Base-by-base conservation (phyloP, 2,797 vertebrate genomes). In the Strix occidentalis region DNA sequence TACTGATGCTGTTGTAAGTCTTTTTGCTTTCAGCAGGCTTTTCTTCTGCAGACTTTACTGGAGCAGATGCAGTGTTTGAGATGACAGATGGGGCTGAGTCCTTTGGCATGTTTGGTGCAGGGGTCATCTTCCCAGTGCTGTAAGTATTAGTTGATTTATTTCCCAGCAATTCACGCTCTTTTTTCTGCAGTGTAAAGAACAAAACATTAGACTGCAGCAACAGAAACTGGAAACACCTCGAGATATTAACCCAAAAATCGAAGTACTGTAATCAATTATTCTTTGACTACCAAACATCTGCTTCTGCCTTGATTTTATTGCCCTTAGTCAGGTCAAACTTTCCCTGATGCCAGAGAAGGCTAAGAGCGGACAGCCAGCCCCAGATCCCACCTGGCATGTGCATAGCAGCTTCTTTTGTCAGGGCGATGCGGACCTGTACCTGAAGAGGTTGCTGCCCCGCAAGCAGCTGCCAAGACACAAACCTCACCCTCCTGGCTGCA, bases 1-100 rank as follows among this genome's bases (percentile, higher is more conserved):
- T 99, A 98, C 99, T 99, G 97, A 99, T 99, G 69, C 99, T 99
- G 98, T 99, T 99, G 97, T 99, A 99, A 87, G 99, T 99, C 98
- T 99, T 99, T 98, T 99, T 99, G 96, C 98, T 99, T 97, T 99
- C 99, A 9, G 98, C 76, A 0, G 98, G 96, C 97, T 99, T 99
- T 96, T 98, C 97, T 95, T 99, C 99, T 2, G 98, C 87, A 24
- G 98, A 90, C 95, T 99, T 99, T 71, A 98, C 98, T 84, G 98
- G 98, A 75, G 98, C 98, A 2, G 98, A 93, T 16, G 99, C 97
- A 92, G 98, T 96, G 79, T 99, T 99, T 74, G 98, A 98, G 78
- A 99, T 99, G 88, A 99, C 99, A 31, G 99, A 97, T 74, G 99
- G 98, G 85, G 98, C 97, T 0, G 98, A 94, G 82, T 99, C 99